These are phyloP conservation scores for Chaetura pelagica DNA, from an alignment of 2,113 vertebrate species.

Conservation along the genomic window DNA sequence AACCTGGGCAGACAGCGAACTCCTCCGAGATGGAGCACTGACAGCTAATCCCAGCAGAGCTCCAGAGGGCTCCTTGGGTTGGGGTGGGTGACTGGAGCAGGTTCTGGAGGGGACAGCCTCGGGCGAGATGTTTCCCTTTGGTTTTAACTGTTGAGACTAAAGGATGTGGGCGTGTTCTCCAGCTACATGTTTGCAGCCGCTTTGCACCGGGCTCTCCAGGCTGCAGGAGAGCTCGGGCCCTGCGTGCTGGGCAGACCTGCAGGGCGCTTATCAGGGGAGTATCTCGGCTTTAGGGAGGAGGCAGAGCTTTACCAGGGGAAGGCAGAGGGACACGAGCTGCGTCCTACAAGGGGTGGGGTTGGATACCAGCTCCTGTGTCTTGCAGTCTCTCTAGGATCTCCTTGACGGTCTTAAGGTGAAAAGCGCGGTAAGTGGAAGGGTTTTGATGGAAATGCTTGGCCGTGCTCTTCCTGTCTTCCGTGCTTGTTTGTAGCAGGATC, in stretches of 20 bases:
- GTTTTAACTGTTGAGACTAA: background rate
- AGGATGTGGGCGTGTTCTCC: background rate
- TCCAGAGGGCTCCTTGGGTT: background rate
- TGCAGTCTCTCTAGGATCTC: background rate
- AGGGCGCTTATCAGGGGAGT: background rate
- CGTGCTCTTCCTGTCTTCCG: background rate
- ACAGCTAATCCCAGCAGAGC: background rate
- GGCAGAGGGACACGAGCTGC: fast-evolving
- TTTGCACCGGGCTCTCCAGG: background rate
- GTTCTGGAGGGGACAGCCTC: background rate
- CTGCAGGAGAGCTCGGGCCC: background rate
- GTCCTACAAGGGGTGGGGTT: background rate
- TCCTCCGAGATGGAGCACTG: background rate
- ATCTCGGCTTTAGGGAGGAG: background rate
- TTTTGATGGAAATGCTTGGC: background rate
- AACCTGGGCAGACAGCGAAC: background rate
- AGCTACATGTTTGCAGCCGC: background rate
- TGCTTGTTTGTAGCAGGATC: background rate
- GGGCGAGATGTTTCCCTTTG: background rate
- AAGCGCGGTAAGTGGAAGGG: background rate
- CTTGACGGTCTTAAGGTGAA: background rate
- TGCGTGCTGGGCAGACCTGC: background rate
- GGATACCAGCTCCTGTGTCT: background rate
- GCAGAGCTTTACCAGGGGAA: background rate
- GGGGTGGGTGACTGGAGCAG: fast-evolving